Evolutionary conservation across 92 coral and sea anemone genomes (phyloP).

Genomic region (Paragorgia papillata): DNA sequence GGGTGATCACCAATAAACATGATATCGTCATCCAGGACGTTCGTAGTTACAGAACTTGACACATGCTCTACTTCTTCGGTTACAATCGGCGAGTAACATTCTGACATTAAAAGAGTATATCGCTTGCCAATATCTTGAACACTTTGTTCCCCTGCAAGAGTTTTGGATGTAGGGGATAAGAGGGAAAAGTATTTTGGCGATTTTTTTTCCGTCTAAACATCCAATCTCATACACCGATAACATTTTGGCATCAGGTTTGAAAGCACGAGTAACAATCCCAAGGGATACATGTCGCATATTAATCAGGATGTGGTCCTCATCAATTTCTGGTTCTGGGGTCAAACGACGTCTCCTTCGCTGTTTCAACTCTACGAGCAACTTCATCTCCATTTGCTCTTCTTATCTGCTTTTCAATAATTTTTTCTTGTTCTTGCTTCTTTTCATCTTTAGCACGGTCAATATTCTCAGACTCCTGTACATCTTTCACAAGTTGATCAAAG

Average conservation of each 20-base stretch:
- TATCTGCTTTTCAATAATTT: background rate
- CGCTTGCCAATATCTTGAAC: constrained; percentile 29
- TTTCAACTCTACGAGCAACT: constrained; percentile 16
- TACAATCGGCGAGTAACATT: constrained; percentile 19
- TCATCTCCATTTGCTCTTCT: constrained; percentile 41
- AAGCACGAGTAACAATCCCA: constrained; percentile 48
- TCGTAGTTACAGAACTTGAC: background rate
- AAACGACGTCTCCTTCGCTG: constrained; percentile 31
- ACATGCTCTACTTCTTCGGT: background rate
- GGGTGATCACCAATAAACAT: constrained; percentile 6
- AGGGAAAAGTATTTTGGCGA: constrained; percentile 49
- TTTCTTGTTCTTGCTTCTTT: constrained; percentile 17
- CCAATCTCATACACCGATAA: constrained; percentile 61
- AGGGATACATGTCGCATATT: constrained; percentile 48
- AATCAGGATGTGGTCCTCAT: constrained; percentile 35
- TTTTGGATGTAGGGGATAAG: constrained; percentile 7
- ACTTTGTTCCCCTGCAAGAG: background rate
- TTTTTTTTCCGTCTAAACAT: constrained; percentile 30
- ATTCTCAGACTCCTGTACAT: constrained; percentile 33
- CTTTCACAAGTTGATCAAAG: constrained; percentile 46
- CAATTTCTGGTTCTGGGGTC: constrained; percentile 47
- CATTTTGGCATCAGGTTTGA: constrained; percentile 27
- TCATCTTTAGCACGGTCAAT: constrained; percentile 47
- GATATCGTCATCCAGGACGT: background rate
- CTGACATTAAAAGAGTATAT: constrained; percentile 23